phyloP scores from a whole-genome alignment of 92 coral and sea anemone species.

The Epizoanthus illoricatus region DNA sequence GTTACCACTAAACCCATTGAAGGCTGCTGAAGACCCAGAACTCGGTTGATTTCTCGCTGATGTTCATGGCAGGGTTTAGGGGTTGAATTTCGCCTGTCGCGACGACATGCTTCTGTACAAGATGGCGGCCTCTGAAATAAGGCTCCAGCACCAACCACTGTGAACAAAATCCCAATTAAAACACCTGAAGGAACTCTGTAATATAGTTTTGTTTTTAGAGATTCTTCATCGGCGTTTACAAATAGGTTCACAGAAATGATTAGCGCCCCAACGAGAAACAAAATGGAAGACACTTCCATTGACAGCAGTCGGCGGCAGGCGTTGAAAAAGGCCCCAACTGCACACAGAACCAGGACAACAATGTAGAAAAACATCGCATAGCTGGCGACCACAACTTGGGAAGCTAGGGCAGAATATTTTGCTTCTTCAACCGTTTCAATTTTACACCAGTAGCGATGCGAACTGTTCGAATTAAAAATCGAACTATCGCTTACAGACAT shows the following conservation, averaged over 20 bases:
- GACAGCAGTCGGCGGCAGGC: slow-evolving; percentile 36
- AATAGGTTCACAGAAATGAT: slow-evolving; percentile 43
- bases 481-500: slow-evolving; percentile 1
- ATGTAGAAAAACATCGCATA: slow-evolving; percentile 57
- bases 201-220: slow-evolving; percentile 25
- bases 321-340: slow-evolving; percentile 38
- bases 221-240: slow-evolving; percentile 27
- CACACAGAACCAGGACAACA: slow-evolving; percentile 38
- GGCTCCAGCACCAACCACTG: slow-evolving; percentile 46
- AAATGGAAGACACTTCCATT: slow-evolving; percentile 43
- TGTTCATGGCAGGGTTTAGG: not conserved
- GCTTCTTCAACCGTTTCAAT: slow-evolving; percentile 26
- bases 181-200: slow-evolving; percentile 46
- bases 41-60: not conserved
- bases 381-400: slow-evolving; percentile 51
- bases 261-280: slow-evolving; percentile 59
- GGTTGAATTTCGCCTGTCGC: not conserved
- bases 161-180: slow-evolving; percentile 47
- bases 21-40: slow-evolving; percentile 57
- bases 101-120: slow-evolving; percentile 5
- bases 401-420: slow-evolving; percentile 33
- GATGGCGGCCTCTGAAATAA: slow-evolving; percentile 52
- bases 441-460: slow-evolving; percentile 23
- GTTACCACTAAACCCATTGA: slow-evolving; percentile 60
- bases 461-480: slow-evolving; percentile 5